Percentiles rank a stretch among this genome's conserved stretches.
Conservation (phyloP, 1,140 invertebrate species). For the Antheraea mylitta region DNA sequence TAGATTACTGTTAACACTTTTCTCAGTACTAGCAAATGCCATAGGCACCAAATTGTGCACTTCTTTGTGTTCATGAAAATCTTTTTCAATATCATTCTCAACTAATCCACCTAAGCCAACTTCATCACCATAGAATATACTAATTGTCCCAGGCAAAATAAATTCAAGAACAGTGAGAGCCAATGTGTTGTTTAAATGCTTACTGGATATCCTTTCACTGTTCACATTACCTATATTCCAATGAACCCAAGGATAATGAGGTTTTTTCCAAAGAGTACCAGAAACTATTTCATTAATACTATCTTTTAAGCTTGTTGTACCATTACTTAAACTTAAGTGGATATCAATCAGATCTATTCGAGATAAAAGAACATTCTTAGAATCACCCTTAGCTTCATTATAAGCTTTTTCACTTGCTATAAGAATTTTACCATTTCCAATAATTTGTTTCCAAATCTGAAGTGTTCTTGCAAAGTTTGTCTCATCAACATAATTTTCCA, state of each 20-base stretch:
- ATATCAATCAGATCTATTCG: conserved; percentile 87
- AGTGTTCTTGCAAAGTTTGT: conserved; percentile 74
- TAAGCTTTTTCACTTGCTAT: conserved; percentile 83
- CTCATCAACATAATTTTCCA: conserved; percentile 77
- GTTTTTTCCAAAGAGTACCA: conserved; percentile 80
- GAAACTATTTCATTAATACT: conserved; percentile 80
- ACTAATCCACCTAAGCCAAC: conserved; percentile 79
- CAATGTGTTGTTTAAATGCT: conserved; percentile 80
- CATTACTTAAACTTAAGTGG: conserved; percentile 80
- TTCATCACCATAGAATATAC: conserved; percentile 91
- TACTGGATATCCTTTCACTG: conserved; percentile 79
- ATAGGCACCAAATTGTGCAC: conserved; percentile 84
- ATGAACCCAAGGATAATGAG: conserved; percentile 85
- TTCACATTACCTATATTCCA: conserved; percentile 86
- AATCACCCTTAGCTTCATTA: conserved; percentile 59
- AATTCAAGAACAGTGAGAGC: conserved; percentile 84
- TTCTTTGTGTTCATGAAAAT: conserved; percentile 82
- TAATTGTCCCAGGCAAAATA: conserved; percentile 88
- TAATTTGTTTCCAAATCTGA: conserved; percentile 82
- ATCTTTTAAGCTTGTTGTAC: conserved; percentile 78
- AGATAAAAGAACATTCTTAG: conserved; percentile 78
- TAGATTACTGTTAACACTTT: conserved; percentile 21
- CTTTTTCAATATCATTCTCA: conserved; percentile 72
- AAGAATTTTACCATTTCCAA: conserved; percentile 81
- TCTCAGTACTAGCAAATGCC: conserved; percentile 75